Evolutionary conservation across 35 echinoderm and acorn worm species (phyloP), one percentile per base, ranked within the genome.

Genomic region (Amphiura filiformis): DNA sequence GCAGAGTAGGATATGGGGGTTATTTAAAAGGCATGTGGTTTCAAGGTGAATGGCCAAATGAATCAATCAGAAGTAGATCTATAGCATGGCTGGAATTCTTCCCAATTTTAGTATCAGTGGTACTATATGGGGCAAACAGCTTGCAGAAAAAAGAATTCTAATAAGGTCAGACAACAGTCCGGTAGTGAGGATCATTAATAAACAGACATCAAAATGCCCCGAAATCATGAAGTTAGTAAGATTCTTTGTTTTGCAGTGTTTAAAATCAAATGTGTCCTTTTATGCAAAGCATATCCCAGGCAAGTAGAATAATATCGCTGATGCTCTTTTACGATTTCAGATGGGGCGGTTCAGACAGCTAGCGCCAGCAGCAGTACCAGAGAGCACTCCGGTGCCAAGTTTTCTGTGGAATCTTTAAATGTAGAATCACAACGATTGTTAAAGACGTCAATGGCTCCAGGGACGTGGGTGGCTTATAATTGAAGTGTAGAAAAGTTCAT

Each of bases 261-360:
- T 88, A 37, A 20, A 52, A 20, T 52, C 7, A 11, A 11, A 7
- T 11, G 7, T 52, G 7, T 52, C 44, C 44, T 11, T 52, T 11
- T 52, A 20, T 52, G 76, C 39, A 20, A 42, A 31, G 4, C 35
- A 88, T 5, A 39, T 81, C 7, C 78, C 77, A 14, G 39, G 77
- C 1, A n/a, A 13, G 15, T 15, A 38, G 39, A 88, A 88, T 80
- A 34, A 40, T 35, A 88, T 88, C 36, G 86, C 86, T 28, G 86
- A 88, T 80, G 70, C 76, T 41, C 31, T 80, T 0, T 88, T 76
- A 32, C 86, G 76, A 31, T 79, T 88, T 36, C 86, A 88, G 86
- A 44, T 31, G 2, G 37, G 1, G 39, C 34, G 42, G 4, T 88
- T 88, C 39, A 36, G 77, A 30, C 13, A 12, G 38, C 13, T 44